Evolutionary conservation across 2,113 vertebrate genomes (phyloP).

Genomic region (Cyanistes caeruleus): DNA sequence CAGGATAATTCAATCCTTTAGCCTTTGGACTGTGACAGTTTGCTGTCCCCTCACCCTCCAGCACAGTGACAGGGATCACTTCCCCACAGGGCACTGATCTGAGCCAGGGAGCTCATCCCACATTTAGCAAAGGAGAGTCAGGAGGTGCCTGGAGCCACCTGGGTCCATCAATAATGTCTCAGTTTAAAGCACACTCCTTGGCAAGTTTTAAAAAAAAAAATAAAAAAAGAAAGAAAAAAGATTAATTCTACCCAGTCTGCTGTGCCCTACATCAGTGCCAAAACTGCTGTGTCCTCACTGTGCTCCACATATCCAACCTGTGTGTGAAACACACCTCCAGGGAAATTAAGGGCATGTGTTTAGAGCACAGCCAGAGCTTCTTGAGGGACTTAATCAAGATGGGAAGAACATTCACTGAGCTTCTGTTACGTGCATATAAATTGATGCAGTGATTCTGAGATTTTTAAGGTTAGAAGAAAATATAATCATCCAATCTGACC

Average conservation of each 20-base stretch:
- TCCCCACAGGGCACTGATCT: rapidly evolving
- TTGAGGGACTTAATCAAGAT: not conserved
- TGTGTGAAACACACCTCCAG: not conserved
- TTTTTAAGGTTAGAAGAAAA: not conserved
- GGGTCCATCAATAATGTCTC: not conserved
- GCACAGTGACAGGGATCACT: not conserved
- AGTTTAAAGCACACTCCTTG: not conserved
- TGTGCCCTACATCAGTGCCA: not conserved
- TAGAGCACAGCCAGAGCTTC: not conserved
- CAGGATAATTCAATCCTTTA: not conserved
- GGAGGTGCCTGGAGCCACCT: not conserved
- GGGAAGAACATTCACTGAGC: not conserved
- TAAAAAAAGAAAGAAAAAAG: not conserved
- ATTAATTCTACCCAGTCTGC: not conserved
- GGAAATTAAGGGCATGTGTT: not conserved
- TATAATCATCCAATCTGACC: not conserved
- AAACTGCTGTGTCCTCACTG: not conserved
- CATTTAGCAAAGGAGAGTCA: not conserved
- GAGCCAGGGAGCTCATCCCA: not conserved
- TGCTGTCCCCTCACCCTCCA: not conserved
- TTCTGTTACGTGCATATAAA: not conserved
- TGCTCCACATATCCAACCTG: not conserved
- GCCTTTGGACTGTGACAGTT: not conserved
- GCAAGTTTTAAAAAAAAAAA: not conserved
- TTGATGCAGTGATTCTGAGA: not conserved